A percentile compares a stretch with the other conserved stretches of the same genome.
Conservation (phyloP, 1,140 invertebrate species). For the Calephelis nemesis region DNA sequence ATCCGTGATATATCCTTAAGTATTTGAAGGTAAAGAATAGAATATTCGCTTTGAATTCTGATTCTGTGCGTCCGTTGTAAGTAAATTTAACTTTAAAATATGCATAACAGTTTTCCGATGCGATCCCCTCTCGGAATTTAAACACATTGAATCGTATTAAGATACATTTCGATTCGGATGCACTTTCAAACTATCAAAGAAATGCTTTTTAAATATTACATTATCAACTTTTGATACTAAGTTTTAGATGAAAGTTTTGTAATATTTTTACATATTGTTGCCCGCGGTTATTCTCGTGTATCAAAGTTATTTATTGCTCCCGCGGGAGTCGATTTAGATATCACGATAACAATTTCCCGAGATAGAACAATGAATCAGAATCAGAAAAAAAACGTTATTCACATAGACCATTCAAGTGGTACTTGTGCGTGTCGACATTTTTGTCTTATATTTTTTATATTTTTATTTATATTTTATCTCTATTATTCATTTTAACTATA, state of each 20-base stretch:
- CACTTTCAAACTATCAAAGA: conserved; percentile 50
- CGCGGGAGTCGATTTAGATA: too few relatives aligned
- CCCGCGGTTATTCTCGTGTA: too few relatives aligned
- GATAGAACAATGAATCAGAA: too few relatives aligned
- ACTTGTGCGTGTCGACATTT: too few relatives aligned
- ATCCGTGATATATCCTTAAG: conserved; percentile 60
- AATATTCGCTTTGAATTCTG: conserved; percentile 57
- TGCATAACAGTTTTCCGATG: conserved; percentile 77
- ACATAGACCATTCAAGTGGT: too few relatives aligned
- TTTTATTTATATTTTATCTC: too few relatives aligned
- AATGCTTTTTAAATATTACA: conserved; percentile 40
- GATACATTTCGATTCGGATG: conserved; percentile 71
- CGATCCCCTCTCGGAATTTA: conserved; percentile 71
- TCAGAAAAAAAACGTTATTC: too few relatives aligned
- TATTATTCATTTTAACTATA: too few relatives aligned
- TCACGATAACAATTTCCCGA: too few relatives aligned
- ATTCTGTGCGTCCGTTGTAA: conserved; percentile 58
- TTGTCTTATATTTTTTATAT: too few relatives aligned
- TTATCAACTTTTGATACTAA: neutral
- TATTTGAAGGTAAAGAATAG: conserved; percentile 57
- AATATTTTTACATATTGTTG: neutral
- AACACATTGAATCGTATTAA: conserved; percentile 74
- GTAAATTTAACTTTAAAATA: conserved; percentile 79
- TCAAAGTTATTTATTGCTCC: too few relatives aligned
- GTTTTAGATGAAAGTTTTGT: neutral